These are phyloP conservation scores for Morinoia aosen DNA, from an alignment of 2,888 invertebrate species.

Conservation along the genomic window DNA sequence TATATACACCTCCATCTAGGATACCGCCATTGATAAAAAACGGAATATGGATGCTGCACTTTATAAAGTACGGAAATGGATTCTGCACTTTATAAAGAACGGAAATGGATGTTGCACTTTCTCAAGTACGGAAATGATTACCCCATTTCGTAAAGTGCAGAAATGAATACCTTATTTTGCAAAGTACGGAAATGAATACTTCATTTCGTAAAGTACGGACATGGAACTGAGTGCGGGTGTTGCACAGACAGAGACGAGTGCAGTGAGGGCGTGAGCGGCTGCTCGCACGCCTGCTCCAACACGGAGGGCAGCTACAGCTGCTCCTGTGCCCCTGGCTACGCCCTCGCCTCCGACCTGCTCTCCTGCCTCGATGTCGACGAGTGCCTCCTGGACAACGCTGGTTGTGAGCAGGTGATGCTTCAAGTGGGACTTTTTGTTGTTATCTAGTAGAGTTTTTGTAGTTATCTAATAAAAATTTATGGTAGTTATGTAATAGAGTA, in stretches of 20 bases:
- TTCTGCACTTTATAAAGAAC: too few relatives aligned
- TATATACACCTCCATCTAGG: too few relatives aligned
- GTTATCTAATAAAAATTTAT: too few relatives aligned
- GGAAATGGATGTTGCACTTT: too few relatives aligned
- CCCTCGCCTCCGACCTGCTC: slow-evolving; percentile 66
- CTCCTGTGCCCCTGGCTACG: slow-evolving; percentile 75
- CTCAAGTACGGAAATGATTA: too few relatives aligned
- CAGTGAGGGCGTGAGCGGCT: slow-evolving; percentile 73
- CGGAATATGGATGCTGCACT: too few relatives aligned
- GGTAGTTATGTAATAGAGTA: too few relatives aligned
- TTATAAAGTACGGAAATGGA: too few relatives aligned
- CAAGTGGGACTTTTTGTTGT: not conserved
- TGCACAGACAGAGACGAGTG: slow-evolving; percentile 79
- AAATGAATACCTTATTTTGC: too few relatives aligned
- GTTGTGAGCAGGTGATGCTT: slow-evolving; percentile 58
- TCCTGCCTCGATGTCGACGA: slow-evolving; percentile 70
- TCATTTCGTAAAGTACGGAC: not conserved
- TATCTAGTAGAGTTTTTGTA: not conserved
- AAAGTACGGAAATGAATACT: too few relatives aligned
- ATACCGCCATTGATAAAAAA: too few relatives aligned
- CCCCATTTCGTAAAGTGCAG: too few relatives aligned
- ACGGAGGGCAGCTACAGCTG: slow-evolving; percentile 76
- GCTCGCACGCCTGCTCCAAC: slow-evolving; percentile 73
- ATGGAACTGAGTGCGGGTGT: not conserved
- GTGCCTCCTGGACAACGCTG: slow-evolving; percentile 69